Conservation (phyloP, 1,140 invertebrate species). For the Nasonia vitripennis region DNA sequence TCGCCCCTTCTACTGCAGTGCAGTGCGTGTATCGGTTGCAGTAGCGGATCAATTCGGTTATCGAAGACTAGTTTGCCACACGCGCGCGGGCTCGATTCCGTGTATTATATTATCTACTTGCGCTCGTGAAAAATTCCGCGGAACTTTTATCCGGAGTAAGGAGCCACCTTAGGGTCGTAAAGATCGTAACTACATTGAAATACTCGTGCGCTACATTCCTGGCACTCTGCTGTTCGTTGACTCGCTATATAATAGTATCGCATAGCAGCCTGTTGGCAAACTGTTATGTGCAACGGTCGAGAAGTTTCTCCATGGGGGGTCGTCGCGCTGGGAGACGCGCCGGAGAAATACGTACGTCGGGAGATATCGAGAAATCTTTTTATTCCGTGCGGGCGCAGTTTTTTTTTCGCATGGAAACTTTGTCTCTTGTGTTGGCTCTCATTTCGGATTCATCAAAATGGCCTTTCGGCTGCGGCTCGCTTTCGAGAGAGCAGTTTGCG, state of each 20-base stretch:
- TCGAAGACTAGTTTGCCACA: background rate
- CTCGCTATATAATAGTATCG: constrained; percentile 7
- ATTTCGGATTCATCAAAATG: background rate
- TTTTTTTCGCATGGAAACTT: too few relatives aligned
- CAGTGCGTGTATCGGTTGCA: background rate
- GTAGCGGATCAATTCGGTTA: background rate
- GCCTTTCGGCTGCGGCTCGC: background rate
- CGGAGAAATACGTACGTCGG: too few relatives aligned
- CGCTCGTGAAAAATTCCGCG: background rate
- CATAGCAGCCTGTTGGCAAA: constrained; percentile 15
- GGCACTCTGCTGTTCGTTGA: constrained; percentile 2
- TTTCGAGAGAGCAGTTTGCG: background rate
- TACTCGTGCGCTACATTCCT: background rate
- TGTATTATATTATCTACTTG: background rate
- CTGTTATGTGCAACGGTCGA: background rate
- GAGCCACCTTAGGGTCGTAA: background rate
- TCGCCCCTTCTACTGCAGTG: background rate
- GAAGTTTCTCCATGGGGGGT: constrained; percentile 7
- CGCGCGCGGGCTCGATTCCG: background rate
- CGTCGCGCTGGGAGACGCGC: too few relatives aligned
- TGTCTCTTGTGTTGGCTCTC: too few relatives aligned
- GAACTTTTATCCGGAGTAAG: background rate
- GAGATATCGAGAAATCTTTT: too few relatives aligned
- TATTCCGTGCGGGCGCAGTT: too few relatives aligned
- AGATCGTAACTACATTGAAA: background rate